Evolutionary conservation across 2,888 invertebrate species (phyloP).

Genomic region (Ceraclea dissimilis): DNA sequence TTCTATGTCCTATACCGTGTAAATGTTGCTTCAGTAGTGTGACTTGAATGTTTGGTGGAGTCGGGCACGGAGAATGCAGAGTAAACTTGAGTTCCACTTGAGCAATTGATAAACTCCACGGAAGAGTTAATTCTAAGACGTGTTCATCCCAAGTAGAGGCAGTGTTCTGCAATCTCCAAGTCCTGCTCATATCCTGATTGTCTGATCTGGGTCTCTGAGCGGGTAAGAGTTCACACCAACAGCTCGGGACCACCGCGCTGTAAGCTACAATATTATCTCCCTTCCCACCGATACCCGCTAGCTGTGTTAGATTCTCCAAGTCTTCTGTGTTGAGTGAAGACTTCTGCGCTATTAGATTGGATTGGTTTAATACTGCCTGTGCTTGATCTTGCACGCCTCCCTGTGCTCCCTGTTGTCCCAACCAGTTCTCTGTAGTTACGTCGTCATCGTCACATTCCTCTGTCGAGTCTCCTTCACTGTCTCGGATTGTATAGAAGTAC

Average conservation of each 20-base stretch:
- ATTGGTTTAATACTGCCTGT: constrained; percentile 9
- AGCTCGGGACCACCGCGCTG: constrained; percentile 83
- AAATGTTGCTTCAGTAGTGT: constrained; percentile 53
- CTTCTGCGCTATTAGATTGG: constrained; percentile 50
- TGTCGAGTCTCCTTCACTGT: constrained; percentile 61
- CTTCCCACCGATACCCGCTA: constrained; percentile 68
- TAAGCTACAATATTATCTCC: constrained; percentile 51
- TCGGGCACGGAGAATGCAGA: constrained; percentile 67
- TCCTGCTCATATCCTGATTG: constrained; percentile 77
- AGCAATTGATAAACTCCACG: constrained; percentile 71
- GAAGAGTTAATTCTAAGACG: constrained; percentile 79
- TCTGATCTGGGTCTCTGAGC: constrained; percentile 84
- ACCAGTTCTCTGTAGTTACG: constrained; percentile 15
- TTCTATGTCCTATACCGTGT: constrained; percentile 49
- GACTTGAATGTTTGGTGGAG: constrained; percentile 73
- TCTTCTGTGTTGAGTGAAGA: constrained; percentile 50
- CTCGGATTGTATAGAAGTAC: constrained; percentile 73
- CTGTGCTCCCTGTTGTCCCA: constrained; percentile 8
- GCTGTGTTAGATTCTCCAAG: constrained; percentile 59
- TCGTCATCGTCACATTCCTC: constrained; percentile 69
- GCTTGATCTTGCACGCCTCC: constrained; percentile 9
- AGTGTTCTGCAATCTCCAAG: constrained; percentile 84
- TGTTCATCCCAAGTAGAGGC: constrained; percentile 91
- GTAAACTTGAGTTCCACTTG: constrained; percentile 86
- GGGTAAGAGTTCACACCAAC: constrained; percentile 90